A percentile compares a stretch with the other conserved stretches of the same genome.
Evolutionary conservation across 2,113 vertebrate genomes (phyloP).

Genomic region (Colinus virginianus): DNA sequence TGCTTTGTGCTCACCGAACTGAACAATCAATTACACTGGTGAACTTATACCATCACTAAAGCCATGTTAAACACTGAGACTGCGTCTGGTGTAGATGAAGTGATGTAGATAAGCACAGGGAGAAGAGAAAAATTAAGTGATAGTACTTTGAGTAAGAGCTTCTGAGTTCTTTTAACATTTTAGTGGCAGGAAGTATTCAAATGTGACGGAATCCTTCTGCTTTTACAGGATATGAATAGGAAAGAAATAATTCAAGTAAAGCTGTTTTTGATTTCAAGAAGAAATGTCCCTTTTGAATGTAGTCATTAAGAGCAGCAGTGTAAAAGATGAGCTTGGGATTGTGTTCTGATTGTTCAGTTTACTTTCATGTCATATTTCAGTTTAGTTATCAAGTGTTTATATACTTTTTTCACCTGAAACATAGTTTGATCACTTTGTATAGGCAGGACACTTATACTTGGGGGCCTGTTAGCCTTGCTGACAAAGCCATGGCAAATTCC

Average conservation of each 20-base stretch:
- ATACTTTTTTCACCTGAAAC: not conserved
- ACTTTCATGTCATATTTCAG: not conserved
- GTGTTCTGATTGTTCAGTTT: not conserved
- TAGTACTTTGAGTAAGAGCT: not conserved
- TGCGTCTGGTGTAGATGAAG: not conserved
- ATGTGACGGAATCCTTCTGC: not conserved
- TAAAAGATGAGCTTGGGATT: not conserved
- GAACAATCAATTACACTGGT: not conserved
- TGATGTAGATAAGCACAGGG: not conserved
- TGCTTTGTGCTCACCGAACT: not conserved
- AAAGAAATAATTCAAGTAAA: not conserved
- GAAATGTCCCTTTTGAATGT: not conserved
- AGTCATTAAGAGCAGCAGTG: not conserved
- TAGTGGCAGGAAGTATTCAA: not conserved
- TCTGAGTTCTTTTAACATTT: not conserved
- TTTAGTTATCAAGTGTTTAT: not conserved
- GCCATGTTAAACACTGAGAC: not conserved
- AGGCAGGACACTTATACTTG: not conserved
- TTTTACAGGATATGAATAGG: not conserved
- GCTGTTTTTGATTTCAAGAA: not conserved
- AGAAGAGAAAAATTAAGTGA: not conserved
- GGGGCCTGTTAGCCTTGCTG: not conserved
- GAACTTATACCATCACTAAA: not conserved
- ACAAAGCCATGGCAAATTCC: not conserved
- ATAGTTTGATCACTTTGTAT: not conserved